Evolutionary conservation across 2,797 vertebrate genomes (phyloP).

Genomic region (Urosaurus nigricauda): DNA sequence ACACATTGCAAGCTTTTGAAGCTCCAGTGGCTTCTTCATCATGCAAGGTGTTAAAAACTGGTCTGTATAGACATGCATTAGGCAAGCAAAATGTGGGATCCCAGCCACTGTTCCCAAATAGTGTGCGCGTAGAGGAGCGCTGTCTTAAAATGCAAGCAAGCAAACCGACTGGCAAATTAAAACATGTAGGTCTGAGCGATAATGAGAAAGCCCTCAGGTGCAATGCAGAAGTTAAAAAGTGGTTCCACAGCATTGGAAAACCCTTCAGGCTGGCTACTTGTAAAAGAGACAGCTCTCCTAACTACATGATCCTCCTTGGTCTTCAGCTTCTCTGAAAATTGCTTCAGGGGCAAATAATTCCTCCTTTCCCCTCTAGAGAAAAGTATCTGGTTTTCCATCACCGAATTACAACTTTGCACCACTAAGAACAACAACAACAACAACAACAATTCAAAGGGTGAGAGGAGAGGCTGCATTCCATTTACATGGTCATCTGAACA

Average conservation of each 20-base stretch:
- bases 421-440: not conserved
- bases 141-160: too few relatives aligned
- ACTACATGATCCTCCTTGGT: slow-evolving; percentile 2
- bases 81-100: too few relatives aligned
- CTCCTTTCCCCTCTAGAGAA: not conserved
- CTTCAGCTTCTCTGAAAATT: not conserved
- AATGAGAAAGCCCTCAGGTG: not conserved
- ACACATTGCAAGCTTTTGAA: too few relatives aligned
- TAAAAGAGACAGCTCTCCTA: slow-evolving; percentile 34
- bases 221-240: not conserved
- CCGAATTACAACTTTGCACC: slow-evolving; percentile 23
- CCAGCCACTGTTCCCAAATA: not conserved
- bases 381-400: slow-evolving; percentile 12
- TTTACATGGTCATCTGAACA: not conserved
- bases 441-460: slow-evolving; percentile 18
- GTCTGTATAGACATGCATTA: too few relatives aligned
- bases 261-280: slow-evolving; percentile 31
- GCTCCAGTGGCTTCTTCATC: too few relatives aligned
- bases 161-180: not conserved
- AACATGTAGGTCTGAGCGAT: not conserved
- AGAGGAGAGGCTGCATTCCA: not conserved
- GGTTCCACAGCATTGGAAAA: slow-evolving; percentile 36
- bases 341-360: not conserved
- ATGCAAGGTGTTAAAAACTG: too few relatives aligned
- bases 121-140: accelerated